Conservation (phyloP, 2,888 invertebrate species). For the Nezara viridula region DNA sequence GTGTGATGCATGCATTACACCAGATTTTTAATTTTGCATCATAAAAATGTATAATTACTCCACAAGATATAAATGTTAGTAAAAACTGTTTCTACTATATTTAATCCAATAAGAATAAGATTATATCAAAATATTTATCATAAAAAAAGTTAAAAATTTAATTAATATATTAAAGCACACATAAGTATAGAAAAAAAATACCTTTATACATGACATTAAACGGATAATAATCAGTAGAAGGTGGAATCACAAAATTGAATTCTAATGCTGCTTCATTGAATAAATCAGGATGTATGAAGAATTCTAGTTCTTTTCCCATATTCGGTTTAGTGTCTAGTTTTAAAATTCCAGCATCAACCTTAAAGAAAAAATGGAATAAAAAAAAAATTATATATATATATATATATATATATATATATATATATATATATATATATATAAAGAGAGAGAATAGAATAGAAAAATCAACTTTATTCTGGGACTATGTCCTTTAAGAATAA, state of each 20-base stretch:
- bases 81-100: no score
- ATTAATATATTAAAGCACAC: background rate
- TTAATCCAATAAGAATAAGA: background rate
- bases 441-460: no score
- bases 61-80: background rate
- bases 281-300: background rate
- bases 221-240: slow-evolving; percentile 40
- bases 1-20: no score
- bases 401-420: no score
- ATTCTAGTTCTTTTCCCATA: slow-evolving; percentile 47
- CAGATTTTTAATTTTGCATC: no score
- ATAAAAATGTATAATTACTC: background rate
- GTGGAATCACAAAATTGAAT: slow-evolving; percentile 44
- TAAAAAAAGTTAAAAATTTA: background rate
- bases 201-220: slow-evolving; percentile 55
- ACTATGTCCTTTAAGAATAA: no score
- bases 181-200: background rate
- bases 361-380: no score
- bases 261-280: slow-evolving; percentile 31
- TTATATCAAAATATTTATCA: background rate
- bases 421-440: no score
- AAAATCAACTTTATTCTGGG: no score
- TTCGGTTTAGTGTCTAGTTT: background rate
- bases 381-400: no score
- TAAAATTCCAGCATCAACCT: background rate